A percentile compares a stretch with the other conserved stretches of the same genome.
phyloP scores from a whole-genome alignment of 2,888 invertebrate species.

The Latrodectus elegans region DNA sequence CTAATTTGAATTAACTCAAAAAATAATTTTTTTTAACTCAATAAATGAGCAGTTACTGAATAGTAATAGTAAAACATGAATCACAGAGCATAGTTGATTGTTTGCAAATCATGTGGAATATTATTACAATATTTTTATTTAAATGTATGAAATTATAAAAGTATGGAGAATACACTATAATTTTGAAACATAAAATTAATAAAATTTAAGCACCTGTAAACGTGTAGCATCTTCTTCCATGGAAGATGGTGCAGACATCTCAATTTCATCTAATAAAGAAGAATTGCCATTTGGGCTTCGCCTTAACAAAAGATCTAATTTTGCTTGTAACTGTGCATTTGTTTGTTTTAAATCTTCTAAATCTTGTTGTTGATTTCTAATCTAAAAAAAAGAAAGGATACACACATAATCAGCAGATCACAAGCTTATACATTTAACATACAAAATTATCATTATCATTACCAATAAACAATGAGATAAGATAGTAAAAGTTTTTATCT shows the following conservation, averaged over 20 bases:
- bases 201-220: constrained; percentile 30
- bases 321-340: constrained; percentile 83
- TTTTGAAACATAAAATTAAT: too few species aligned
- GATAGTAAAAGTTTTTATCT: too few species aligned
- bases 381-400: constrained; percentile 71
- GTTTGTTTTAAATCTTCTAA: constrained; percentile 83
- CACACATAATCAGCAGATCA: background rate
- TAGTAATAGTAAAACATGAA: too few species aligned
- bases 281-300: constrained; percentile 75
- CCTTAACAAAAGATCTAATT: constrained; percentile 80
- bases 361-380: constrained; percentile 77
- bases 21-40: too few species aligned
- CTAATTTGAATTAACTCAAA: too few species aligned
- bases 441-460: background rate
- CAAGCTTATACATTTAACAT: background rate
- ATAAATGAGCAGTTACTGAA: too few species aligned
- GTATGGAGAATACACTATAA: too few species aligned
- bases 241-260: constrained; percentile 76
- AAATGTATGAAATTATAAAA: too few species aligned
- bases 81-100: too few species aligned
- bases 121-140: too few species aligned
- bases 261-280: constrained; percentile 93
- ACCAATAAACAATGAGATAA: background rate
- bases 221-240: constrained; percentile 70
- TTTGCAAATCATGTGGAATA: too few species aligned